These are phyloP conservation scores for Phocoena phocoena DNA, from an alignment of 2,113 vertebrate species.

Conservation along the genomic window DNA sequence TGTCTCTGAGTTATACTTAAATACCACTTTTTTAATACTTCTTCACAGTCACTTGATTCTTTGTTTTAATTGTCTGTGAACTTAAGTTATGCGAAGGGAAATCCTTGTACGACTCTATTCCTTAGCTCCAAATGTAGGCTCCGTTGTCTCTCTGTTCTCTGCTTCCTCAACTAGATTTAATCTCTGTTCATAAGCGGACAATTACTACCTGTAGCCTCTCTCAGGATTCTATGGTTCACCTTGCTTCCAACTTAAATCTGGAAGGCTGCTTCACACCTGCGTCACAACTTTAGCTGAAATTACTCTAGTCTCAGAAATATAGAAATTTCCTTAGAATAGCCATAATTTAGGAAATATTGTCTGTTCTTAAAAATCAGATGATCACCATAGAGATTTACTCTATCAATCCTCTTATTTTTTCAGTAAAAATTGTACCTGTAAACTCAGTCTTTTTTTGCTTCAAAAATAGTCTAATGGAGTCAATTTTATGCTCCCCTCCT, in stretches of 20 bases:
- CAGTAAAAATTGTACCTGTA: neutral
- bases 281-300: neutral
- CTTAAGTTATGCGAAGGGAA: neutral
- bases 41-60: neutral
- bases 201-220: neutral
- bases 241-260: neutral
- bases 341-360: neutral
- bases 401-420: neutral
- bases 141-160: neutral
- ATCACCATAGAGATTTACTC: neutral
- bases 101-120: neutral
- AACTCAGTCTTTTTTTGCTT: neutral
- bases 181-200: neutral
- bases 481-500: neutral
- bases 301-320: neutral
- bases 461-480: neutral
- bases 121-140: neutral
- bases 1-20: neutral
- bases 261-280: neutral
- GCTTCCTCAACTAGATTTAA: neutral
- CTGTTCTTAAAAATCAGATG: neutral
- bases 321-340: neutral
- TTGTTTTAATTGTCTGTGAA: neutral
- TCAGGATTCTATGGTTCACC: neutral
- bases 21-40: neutral